Conservation (phyloP, 2,888 invertebrate species). For the Mythimna loreyi region DNA sequence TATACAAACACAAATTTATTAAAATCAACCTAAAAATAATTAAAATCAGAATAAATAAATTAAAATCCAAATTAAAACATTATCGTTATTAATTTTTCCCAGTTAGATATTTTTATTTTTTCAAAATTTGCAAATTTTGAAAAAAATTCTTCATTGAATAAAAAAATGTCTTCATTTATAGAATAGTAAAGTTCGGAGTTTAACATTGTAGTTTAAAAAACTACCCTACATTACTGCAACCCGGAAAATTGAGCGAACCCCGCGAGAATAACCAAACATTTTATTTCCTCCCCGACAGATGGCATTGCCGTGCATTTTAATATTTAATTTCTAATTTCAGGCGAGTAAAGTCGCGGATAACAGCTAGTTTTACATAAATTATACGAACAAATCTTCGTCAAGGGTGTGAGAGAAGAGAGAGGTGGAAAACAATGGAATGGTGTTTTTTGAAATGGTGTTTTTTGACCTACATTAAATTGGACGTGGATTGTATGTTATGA, state of each 20-base stretch:
- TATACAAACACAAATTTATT: no score
- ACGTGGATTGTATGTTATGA: conserved; percentile 1
- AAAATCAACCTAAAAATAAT: no score
- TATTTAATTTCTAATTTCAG: conserved; percentile 66
- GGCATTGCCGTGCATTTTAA: conserved; percentile 58
- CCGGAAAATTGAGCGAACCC: conserved; percentile 48
- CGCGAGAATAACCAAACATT: conserved; percentile 53
- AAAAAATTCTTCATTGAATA: background rate
- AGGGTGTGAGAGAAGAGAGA: conserved; percentile 35
- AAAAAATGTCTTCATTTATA: no score
- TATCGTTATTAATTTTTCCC: no score
- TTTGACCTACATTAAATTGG: conserved; percentile 9
- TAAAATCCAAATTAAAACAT: no score
- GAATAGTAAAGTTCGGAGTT: background rate
- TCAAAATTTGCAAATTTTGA: no score
- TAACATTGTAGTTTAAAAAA: conserved; percentile 13
- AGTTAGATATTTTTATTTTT: no score
- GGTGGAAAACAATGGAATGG: conserved; percentile 31
- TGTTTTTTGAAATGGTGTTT: conserved; percentile 14
- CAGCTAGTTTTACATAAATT: conserved; percentile 63
- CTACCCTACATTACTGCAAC: conserved; percentile 38
- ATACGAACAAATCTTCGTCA: conserved; percentile 64
- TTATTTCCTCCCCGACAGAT: conserved; percentile 60
- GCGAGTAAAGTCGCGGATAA: conserved; percentile 62
- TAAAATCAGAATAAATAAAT: no score